phyloP scores from a whole-genome alignment of 2,797 vertebrate genomes.

The Hoplostethus atlanticus region DNA sequence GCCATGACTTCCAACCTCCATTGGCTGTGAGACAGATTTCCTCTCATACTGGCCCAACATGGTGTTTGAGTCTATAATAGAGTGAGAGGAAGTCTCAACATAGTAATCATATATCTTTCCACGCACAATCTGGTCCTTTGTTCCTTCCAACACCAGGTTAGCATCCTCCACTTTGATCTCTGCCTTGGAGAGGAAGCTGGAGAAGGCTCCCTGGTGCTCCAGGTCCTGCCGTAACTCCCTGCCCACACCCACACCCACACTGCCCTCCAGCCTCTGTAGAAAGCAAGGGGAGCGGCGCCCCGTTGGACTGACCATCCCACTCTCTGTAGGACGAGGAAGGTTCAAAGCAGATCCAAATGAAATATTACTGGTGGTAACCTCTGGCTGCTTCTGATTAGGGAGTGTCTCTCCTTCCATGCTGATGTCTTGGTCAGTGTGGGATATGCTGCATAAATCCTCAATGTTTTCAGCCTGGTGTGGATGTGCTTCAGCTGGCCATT shows the following conservation, averaged over 20 bases:
- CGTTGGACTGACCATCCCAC: conserved; percentile 49
- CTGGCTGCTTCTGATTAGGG: neutral
- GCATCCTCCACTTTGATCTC: conserved; percentile 89
- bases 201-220: conserved; percentile 71
- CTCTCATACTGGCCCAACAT: conserved; percentile 48
- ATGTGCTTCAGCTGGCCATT: conserved; percentile 10
- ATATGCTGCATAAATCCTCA: conserved; percentile 21
- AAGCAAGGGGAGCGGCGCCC: conserved; percentile 80
- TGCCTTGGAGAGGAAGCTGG: conserved; percentile 88
- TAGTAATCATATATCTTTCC: conserved; percentile 93
- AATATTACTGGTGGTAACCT: conserved; percentile 47
- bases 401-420: conserved; percentile 32
- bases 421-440: conserved; percentile 32
- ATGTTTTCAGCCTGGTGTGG: conserved; percentile 13
- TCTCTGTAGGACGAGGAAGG: conserved; percentile 60
- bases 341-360: conserved; percentile 67
- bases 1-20: conserved; percentile 49
- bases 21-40: conserved; percentile 52
- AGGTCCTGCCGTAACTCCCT: conserved; percentile 81
- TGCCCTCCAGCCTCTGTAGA: conserved; percentile 81
- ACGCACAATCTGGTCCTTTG: conserved; percentile 73
- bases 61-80: conserved; percentile 65
- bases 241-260: conserved; percentile 83
- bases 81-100: conserved; percentile 86
- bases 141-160: conserved; percentile 71